Conservation (phyloP, 2,113 vertebrate genomes). For the Planiliza haematocheilus region DNA sequence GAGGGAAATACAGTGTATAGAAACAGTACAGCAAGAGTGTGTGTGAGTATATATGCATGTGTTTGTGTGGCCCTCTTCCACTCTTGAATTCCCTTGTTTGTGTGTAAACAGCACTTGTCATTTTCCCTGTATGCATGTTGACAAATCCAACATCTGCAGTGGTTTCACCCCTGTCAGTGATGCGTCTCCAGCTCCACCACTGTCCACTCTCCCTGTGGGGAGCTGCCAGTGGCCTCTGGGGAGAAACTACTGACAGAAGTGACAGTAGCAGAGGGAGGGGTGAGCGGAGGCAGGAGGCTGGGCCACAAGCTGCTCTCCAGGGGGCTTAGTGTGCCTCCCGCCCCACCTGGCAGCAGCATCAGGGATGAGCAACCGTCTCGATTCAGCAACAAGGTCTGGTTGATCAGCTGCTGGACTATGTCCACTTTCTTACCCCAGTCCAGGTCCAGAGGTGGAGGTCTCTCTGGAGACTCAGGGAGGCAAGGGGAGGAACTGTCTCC, state of each 20-base stretch:
- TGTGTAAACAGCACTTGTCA: constrained; percentile 6
- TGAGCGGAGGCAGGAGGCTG: constrained; percentile 86
- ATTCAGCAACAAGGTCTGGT: constrained; percentile 87
- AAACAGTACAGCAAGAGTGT: background rate
- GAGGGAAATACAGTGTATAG: background rate
- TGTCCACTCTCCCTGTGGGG: constrained; percentile 92
- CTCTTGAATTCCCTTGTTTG: background rate
- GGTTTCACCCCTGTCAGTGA: constrained; percentile 78
- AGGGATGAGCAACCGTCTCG: constrained; percentile 78
- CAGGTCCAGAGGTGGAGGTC: constrained; percentile 74
- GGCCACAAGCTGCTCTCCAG: constrained; percentile 91
- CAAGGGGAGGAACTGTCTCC: constrained; percentile 28
- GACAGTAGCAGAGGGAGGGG: constrained; percentile 91
- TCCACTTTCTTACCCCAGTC: constrained; percentile 85
- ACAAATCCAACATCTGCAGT: background rate
- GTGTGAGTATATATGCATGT: background rate
- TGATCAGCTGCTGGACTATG: constrained; percentile 91
- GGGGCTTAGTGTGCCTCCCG: constrained; percentile 85
- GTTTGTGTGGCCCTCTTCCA: background rate
- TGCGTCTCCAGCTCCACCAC: constrained; percentile 94
- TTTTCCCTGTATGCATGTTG: background rate
- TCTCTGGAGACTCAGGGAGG: constrained; percentile 55
- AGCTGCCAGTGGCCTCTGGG: constrained; percentile 86
- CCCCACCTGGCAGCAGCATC: constrained; percentile 74
- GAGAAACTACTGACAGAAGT: constrained; percentile 93